Evolutionary conservation across 2,888 invertebrate species (phyloP).

Genomic region (Antheraea yamamai): DNA sequence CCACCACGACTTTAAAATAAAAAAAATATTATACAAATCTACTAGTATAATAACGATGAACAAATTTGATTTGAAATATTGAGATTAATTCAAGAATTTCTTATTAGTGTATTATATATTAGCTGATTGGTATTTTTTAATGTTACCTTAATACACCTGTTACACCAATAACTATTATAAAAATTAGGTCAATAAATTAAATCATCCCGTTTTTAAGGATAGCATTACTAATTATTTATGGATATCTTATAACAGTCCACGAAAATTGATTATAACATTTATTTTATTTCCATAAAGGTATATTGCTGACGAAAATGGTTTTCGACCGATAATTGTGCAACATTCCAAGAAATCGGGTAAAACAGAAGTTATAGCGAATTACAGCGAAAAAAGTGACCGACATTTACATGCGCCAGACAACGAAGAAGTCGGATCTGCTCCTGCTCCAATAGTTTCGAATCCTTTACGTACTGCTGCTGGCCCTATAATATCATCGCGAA

Average conservation of each 20-base stretch:
- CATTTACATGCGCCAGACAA: constrained; percentile 45
- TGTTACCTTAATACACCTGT: background rate
- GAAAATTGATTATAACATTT: background rate
- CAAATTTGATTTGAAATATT: background rate
- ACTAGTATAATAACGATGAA: background rate
- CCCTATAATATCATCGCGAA: constrained; percentile 18
- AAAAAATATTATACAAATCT: no score
- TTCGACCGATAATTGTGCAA: constrained; percentile 75
- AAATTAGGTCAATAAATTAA: background rate
- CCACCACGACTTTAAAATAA: no score
- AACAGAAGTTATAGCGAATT: constrained; percentile 17
- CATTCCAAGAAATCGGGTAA: constrained; percentile 19
- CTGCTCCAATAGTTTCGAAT: constrained; percentile 29
- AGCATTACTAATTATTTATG: background rate
- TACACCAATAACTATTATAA: background rate
- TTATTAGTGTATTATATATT: background rate
- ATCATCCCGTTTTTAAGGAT: background rate
- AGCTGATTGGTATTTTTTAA: no score
- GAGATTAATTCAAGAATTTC: background rate
- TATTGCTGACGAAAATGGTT: constrained; percentile 88
- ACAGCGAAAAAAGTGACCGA: constrained; percentile 44
- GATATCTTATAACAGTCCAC: background rate
- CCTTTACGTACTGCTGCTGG: constrained; percentile 19
- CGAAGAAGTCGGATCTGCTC: constrained; percentile 40
- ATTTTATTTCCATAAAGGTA: constrained; percentile 67